Conservation (phyloP, 2,888 invertebrate genomes). For the Zele albiditarsus region DNA sequence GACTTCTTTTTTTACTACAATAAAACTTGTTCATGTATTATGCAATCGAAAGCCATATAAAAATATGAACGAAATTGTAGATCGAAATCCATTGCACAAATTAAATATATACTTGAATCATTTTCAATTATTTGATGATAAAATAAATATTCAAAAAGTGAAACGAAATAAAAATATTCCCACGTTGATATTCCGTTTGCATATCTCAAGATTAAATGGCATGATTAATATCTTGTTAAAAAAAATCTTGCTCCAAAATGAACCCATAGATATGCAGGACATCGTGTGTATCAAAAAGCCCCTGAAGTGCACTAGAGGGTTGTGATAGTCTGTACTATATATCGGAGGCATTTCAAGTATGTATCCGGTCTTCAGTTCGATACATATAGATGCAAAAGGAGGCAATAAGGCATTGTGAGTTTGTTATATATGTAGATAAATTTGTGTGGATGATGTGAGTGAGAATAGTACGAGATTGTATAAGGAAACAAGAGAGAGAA, state of each 20-base stretch:
- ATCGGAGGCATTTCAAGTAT: conserved; percentile 3
- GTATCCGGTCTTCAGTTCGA: neutral
- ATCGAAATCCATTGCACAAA: no score
- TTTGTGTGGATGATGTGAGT: neutral
- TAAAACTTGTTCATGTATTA: no score
- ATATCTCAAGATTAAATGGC: neutral
- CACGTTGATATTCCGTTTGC: no score
- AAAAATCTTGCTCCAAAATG: neutral
- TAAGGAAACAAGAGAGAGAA: conserved; percentile 18
- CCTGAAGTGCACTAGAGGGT: neutral
- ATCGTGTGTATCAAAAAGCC: neutral
- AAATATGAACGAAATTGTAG: no score
- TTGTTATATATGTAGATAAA: neutral
- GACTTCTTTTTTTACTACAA: no score
- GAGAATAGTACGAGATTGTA: neutral
- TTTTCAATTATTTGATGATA: no score
- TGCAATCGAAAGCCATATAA: no score
- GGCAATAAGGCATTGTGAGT: neutral
- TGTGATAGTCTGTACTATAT: neutral
- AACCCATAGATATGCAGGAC: neutral
- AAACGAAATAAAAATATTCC: no score
- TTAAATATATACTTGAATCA: no score
- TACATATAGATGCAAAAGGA: neutral
- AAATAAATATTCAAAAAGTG: no score
- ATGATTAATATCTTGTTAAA: no score